These are phyloP conservation scores for Carabus problematicus DNA, from an alignment of 2,888 invertebrate species.

Conservation along the genomic window DNA sequence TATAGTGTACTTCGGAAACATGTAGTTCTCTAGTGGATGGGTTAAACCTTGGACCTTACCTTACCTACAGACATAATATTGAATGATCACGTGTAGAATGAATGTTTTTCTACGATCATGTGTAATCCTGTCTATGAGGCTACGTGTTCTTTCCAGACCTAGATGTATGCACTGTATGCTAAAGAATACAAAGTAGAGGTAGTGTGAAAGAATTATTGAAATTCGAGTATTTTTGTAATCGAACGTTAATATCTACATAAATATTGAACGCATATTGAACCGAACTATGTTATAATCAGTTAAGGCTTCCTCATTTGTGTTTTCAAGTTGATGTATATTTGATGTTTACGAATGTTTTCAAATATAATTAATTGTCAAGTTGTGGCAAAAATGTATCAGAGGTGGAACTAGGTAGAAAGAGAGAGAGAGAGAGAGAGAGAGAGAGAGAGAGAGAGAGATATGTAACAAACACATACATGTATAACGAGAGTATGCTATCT, in stretches of 20 bases:
- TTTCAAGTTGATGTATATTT: constrained; percentile 41
- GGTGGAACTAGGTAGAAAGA: not conserved
- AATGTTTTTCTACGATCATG: too few species aligned
- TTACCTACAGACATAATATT: too few species aligned
- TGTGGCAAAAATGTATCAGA: constrained; percentile 12
- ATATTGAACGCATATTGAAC: constrained; percentile 15
- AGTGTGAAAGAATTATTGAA: constrained; percentile 29
- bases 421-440: too few species aligned
- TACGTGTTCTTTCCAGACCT: too few species aligned
- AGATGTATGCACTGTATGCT: constrained; percentile 21
- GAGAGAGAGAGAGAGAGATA: too few species aligned
- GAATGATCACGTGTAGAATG: too few species aligned
- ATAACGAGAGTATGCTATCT: too few species aligned
- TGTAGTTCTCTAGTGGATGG: not conserved
- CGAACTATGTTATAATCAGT: constrained; percentile 29
- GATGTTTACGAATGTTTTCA: constrained; percentile 35
- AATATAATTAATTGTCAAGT: constrained; percentile 35
- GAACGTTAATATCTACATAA: constrained; percentile 19
- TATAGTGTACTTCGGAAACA: too few species aligned
- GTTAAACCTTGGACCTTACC: too few species aligned
- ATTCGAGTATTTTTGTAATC: constrained; percentile 43
- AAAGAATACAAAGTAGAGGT: constrained; percentile 38
- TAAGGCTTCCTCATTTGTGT: constrained; percentile 35
- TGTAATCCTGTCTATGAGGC: too few species aligned
- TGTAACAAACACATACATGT: too few species aligned